Base-by-base conservation (phyloP, 2,797 vertebrate genomes). In the Eulemur rubriventer region DNA sequence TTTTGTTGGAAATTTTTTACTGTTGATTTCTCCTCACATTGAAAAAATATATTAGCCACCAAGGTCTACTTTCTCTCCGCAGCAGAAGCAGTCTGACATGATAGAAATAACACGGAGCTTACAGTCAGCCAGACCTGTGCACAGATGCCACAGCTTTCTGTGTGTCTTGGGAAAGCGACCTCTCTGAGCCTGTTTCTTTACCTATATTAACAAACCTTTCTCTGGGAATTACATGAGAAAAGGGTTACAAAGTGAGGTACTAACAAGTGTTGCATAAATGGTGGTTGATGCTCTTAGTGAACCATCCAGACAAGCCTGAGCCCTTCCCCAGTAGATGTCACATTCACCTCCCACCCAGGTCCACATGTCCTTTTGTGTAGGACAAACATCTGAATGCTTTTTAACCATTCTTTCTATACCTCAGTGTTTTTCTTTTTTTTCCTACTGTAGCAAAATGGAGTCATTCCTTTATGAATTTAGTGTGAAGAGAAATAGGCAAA, bases 1-100 rank as follows among this genome's bases (percentile, higher is more conserved):
- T 69, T 92, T 82, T 94, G n/a, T 55, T 79, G 85, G 33, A 7
- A 57, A 3, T 41, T 73, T 35, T 76, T 63, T 28, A 70, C 69
- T 78, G 61, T 61, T 78, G 73, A 13, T 70, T 87, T 92, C 28
- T 89, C n/a, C 59, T 87, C 52, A 41, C 13, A 43, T n/a, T 52
- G 70, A 63, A 52, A 38, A 43, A 48, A 46, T 16, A 4, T 65
- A 10, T 57, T 43, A 17, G 33, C 63, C 63, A 35, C 33, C 33
- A 67, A 9, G 7, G 33, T 33, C 63, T 67, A 8, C 28, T 84
- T 7, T 75, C n/a, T 75, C n/a, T 52, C 10, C 1, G 52, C 3
- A 6, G n/a, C n/a, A 79, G 24, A 92, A 18, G 9, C 28, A n/a
- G 52, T 57, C 43, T 83, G 63, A 57, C 24, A 13, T 41, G 17